Evolutionary conservation across 2,113 vertebrate species (phyloP), one percentile per base, ranked within the genome.

Genomic region (Solenodon paradoxus): DNA sequence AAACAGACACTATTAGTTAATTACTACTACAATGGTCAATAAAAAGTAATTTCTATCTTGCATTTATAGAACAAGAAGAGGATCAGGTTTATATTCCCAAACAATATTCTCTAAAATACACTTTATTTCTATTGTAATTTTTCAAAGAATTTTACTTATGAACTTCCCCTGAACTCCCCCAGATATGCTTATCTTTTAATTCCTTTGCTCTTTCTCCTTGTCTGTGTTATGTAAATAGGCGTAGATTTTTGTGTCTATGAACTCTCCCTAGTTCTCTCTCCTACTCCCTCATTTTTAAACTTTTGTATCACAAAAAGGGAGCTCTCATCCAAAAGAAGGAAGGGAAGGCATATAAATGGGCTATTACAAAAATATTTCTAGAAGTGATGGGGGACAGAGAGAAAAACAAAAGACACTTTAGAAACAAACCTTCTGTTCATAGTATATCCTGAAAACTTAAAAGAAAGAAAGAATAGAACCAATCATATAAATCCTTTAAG

Each of bases 271-370:
- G 32, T 35, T 71, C 53, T 68, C 26, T 51, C 7, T 59, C 30
- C 66, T 35, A 72, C 30, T 69, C 8, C 16, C 28, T 78, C 30
- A 15, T 35, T 83, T 16, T 85, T 75, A n/a, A 7, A 30, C 45
- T 92, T 78, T 75, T 92, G 66, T 68, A 88, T 89, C 57, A 86
- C 64, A 86, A 85, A 92, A 81, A 30, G 80, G 59, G 38, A 57
- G 13, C 45, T 87, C 45, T 55, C 22, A 22, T 51, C 19, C 72
- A 11, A 38, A 92, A 69, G 51, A 30, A 40, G 24, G 79, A 72
- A 96, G 35, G n/a, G n/a, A 84, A 26, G 87, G 72, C 71, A 26
- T 81, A 42, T 68, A 86, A 95, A 68, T 30, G 24, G 35, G 15
- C 35, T 59, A 80, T 19, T 40, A 72, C 9, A 80, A 75, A 72